Evolutionary conservation across 1,140 invertebrate species (phyloP), one percentile per base, ranked within the genome.

Genomic region (Caenorhabditis tropicalis): DNA sequence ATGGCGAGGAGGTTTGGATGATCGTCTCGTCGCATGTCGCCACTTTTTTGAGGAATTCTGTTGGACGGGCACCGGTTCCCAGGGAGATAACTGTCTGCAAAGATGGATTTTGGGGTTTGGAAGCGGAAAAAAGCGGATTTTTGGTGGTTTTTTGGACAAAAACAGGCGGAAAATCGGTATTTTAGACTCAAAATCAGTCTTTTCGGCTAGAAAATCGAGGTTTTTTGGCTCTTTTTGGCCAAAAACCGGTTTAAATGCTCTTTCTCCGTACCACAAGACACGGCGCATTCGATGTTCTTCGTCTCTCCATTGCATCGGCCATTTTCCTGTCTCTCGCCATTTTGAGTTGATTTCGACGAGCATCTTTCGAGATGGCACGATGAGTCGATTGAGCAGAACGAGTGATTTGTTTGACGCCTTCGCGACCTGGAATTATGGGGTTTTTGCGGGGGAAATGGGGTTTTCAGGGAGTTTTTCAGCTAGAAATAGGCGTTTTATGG

Each of bases 61-160:
- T 2, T 21, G 84, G 43, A n/a, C 49, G 27, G 15, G 33, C 70
- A 21, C 53, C 49, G 6, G 48, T 81, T 27, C 58, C 58, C 5
- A 85, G 46, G 1, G 60, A 56, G n/a, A 85, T 4, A 1, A 85
- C 24, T 36, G 84, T 82, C 84, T 85, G 58, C 49, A 85, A 81
- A 51, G 1, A n/a, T 24, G 2, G 49, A 10, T 1, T 19, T 19
- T 0, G 27, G n/a, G n/a, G n/a, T n/a, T n/a, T n/a, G n/a, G n/a
- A n/a, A 65, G 7, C 6, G 3, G 21, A 65, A 65, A 31, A 1
- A 1, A 19, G 7, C 5, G 21, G 7, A 29, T 29, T 29, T 65
- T n/a, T 7, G 33, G 24, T 0, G 6, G 19, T 51, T n/a, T 51
- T 51, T 51, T 51, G 49, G 21, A 12, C 49, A 51, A n/a, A 46